Evolutionary conservation across 2,888 invertebrate species (phyloP), one percentile per base, ranked within the genome.

Genomic region (Stenichneumon culpator): DNA sequence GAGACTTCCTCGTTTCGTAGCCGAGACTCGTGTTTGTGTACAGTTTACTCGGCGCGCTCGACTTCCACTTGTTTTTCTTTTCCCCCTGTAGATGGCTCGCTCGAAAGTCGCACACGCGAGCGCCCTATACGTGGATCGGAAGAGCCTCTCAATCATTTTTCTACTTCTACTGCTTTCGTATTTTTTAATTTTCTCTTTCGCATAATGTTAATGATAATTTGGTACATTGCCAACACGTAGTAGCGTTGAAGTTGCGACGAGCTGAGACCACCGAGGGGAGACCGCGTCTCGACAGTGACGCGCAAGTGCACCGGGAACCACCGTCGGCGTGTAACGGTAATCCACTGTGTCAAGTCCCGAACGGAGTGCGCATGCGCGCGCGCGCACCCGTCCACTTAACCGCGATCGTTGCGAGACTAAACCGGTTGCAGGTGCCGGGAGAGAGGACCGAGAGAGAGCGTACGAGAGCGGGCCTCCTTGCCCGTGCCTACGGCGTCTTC

Each of bases 371-470:
- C 44, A 44, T 44, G 44, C 44, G 44, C 44, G 44, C 44, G 44
- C 44, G 87, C 88, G 88, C 81, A 87, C 87, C 86, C 79, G 69
- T 86, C 89, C 89, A 88, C 89, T 91, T 90, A 91, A 91, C 91
- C 90, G 89, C 88, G 89, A 90, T 89, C 88, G 84, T 86, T 87
- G 80, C 25, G 83, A 72, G 79, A 83, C 72, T 88, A 89, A 91
- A 91, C 91, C 91, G 92, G 92, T 91, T 89, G 87, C 91, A 89
- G 87, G 87, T 90, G 87, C 87, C 82, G 84, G 68, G 28, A 60
- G 82, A 79, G 77, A 77, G 79, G 74, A 83, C 86, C 36, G 36
- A 36, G 36, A 36, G 36, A 36, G 36, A 36, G 52, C 70, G 78
- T 84, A 78, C 84, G 73, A 44, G 72, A 68, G 28, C 63, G 68